Base-by-base conservation (phyloP, 2,113 vertebrate species). In the Chlorodrepanis virens region DNA sequence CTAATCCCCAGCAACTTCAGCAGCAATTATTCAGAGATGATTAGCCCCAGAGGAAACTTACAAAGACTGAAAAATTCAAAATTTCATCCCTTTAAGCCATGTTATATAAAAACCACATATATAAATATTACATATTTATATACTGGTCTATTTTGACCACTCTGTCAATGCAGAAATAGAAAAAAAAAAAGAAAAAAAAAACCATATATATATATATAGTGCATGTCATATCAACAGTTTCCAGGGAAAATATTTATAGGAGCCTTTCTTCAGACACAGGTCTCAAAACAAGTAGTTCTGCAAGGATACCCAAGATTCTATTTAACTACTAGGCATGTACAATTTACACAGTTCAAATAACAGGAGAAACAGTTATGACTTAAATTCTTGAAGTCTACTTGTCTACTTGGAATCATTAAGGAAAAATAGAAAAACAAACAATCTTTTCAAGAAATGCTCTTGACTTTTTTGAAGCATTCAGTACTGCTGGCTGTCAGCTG, bases 1-100 rank as follows among this genome's bases (percentile, higher is more conserved):
- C 33, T 90, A 97, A 96, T 77, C 83, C 60, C 61, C 53, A 25
- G 13, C 63, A 90, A 91, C 89, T 94, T 82, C 87, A 94, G 86
- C 77, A 90, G 90, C 69, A 95, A 77, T 83, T 94, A 82, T n/a
- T 75, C 79, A 68, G 50, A 89, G 35, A 57, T 83, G 49, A 92
- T 70, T 70, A 80, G 29, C 75, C 76, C 60, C 85, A 83, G 69
- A 82, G 59, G 61, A 84, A 94, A 39, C 33, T 89, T 85, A 6
- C 79, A 93, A 59, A 90, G 54, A 78, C 21, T 18, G 67, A 94
- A 39, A 94, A 72, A 69, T 49, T 87, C 12, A 69, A 90, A 45
- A 74, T 31, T 45, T 59, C 28, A 54, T 13, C 40, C n/a, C 54
- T 77, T 81, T 33, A 77, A 80, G 68, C 52, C n/a, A 37, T n/a